phyloP scores from a whole-genome alignment of 35 echinoderm and acorn worm species.

The Ophioderma brevispina region DNA sequence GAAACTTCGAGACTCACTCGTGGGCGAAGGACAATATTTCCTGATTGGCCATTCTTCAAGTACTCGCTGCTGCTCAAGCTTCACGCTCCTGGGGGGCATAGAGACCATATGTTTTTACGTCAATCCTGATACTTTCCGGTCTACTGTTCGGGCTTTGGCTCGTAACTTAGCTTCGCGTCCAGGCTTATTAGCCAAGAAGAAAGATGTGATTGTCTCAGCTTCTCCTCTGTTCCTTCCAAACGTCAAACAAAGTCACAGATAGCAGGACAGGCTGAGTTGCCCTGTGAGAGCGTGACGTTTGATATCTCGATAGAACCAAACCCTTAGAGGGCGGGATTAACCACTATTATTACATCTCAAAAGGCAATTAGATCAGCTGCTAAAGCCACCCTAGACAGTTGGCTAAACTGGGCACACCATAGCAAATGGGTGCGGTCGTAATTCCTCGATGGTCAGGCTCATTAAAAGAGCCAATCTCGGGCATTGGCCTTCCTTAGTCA shows the following conservation, averaged over 20 bases:
- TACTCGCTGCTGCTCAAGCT: background rate
- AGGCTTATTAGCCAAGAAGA: constrained; percentile 40
- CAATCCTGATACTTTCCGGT: background rate
- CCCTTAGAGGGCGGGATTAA: background rate
- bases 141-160: no score
- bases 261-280: constrained; percentile 45
- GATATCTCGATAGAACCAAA: constrained; percentile 42
- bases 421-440: background rate
- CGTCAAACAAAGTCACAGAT: background rate
- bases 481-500: constrained; percentile 23
- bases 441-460: background rate
- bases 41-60: constrained; percentile 9
- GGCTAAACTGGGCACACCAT: constrained; percentile 22
- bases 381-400: constrained; percentile 16
- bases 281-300: constrained; percentile 42
- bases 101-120: constrained; percentile 23
- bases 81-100: constrained; percentile 19
- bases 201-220: background rate
- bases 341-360: constrained; percentile 29
- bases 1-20: constrained; percentile 20
- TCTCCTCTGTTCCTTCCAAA: constrained; percentile 31
- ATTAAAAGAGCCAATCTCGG: constrained; percentile 6
- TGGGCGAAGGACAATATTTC: constrained; percentile 57
- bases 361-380: constrained; percentile 19
- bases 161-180: no score